Conservation (phyloP, 2,113 vertebrate species). For the Xenopus borealis region DNA sequence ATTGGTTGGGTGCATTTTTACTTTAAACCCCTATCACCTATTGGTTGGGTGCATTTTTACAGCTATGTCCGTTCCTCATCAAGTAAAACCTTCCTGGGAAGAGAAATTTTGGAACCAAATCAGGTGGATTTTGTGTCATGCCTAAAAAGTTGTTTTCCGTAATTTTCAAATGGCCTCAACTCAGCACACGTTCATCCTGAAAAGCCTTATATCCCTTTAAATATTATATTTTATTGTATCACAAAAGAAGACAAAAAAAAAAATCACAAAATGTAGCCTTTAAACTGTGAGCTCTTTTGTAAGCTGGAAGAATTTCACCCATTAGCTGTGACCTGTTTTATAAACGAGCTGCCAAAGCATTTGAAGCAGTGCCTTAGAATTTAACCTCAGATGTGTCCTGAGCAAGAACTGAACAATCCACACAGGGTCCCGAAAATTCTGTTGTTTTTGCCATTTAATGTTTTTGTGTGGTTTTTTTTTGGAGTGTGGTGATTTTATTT, state of each 20-base stretch:
- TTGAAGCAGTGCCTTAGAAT: conserved; percentile 95
- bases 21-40: too few relatives aligned
- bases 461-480: too few relatives aligned
- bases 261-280: conserved; percentile 84
- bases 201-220: conserved; percentile 83
- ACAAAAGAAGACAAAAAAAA: neutral
- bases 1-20: too few relatives aligned
- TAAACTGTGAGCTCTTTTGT: conserved; percentile 89
- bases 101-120: too few relatives aligned
- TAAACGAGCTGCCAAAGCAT: conserved; percentile 93
- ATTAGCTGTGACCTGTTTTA: conserved; percentile 75
- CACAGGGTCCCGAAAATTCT: too few relatives aligned
- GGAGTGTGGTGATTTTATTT: too few relatives aligned
- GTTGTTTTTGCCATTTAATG: too few relatives aligned
- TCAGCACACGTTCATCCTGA: conserved; percentile 65
- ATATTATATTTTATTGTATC: conserved; percentile 47
- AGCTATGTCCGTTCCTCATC: too few relatives aligned
- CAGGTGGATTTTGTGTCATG: neutral
- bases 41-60: too few relatives aligned
- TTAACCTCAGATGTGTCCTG: conserved; percentile 32
- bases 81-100: too few relatives aligned
- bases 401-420: too few relatives aligned
- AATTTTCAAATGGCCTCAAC: conserved; percentile 65
- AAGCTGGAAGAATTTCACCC: conserved; percentile 78
- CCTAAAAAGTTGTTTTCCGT: neutral